Conservation (phyloP, 2,797 vertebrate species). For the Notamacropus eugenii region DNA sequence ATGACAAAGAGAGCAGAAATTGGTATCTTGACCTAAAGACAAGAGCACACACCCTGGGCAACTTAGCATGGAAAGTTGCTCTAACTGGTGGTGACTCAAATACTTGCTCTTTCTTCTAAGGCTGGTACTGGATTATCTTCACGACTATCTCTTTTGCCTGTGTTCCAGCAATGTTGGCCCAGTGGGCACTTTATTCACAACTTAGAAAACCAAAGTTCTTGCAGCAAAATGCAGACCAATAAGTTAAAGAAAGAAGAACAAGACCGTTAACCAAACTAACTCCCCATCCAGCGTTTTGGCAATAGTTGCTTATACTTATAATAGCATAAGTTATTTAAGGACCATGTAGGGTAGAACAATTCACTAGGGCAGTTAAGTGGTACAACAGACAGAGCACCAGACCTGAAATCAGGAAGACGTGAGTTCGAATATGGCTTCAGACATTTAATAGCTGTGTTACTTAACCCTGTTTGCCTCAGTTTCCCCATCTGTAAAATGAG, state of each 20-base stretch:
- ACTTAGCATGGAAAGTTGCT: neutral
- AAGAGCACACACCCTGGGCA: neutral
- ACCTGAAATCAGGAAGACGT: neutral
- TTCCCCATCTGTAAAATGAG: neutral
- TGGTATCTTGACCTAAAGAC: too few relatives aligned
- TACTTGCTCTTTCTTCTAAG: neutral
- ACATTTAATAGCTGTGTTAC: neutral
- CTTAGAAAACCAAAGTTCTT: neutral
- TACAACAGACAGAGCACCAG: neutral
- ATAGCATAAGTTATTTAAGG: neutral
- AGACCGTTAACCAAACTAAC: fast-evolving
- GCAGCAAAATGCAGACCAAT: neutral
- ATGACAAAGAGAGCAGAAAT: neutral
- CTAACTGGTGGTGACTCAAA: too few relatives aligned
- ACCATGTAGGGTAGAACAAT: neutral
- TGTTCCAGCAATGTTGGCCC: neutral
- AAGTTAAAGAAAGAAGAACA: neutral
- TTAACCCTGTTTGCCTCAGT: neutral
- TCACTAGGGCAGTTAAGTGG: neutral
- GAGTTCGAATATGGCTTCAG: neutral
- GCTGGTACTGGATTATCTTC: neutral
- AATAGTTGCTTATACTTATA: too few relatives aligned
- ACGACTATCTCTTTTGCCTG: neutral
- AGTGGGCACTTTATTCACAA: neutral
- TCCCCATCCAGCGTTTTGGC: neutral